phyloP scores from a whole-genome alignment of 2,888 invertebrate species.

The Acleris literana region DNA sequence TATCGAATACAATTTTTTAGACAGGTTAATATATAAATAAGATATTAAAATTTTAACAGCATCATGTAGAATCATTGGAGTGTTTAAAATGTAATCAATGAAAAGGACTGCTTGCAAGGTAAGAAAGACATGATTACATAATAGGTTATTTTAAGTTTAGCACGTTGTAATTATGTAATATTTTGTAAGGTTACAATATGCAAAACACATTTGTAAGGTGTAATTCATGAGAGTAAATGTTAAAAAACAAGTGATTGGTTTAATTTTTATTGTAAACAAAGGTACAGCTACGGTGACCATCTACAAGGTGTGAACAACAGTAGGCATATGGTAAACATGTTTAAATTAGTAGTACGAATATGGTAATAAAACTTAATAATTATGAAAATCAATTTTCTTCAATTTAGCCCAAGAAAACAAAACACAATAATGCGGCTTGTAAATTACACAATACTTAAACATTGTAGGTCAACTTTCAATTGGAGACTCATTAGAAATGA shows the following conservation, averaged over 20 bases:
- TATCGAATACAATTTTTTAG: conserved; percentile 7
- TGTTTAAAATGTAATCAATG: conserved; percentile 51
- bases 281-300: neutral
- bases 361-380: too few relatives aligned
- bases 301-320: neutral
- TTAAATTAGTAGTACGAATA: too few relatives aligned
- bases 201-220: conserved; percentile 80
- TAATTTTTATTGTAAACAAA: conserved; percentile 9
- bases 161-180: conserved; percentile 79
- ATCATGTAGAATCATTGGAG: conserved; percentile 19
- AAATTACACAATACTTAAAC: neutral
- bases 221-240: conserved; percentile 83
- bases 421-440: neutral
- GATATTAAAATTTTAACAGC: conserved; percentile 24
- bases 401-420: too few relatives aligned
- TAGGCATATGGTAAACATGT: too few relatives aligned
- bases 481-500: conserved; percentile 41
- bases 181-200: conserved; percentile 81
- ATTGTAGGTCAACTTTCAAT: conserved; percentile 23
- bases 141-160: conserved; percentile 81
- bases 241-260: conserved; percentile 57
- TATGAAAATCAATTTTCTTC: too few relatives aligned
- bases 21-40: conserved; percentile 28
- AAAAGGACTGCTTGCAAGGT: conserved; percentile 75
- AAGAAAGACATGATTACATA: conserved; percentile 74